Evolutionary conservation across 2,797 vertebrate species (phyloP).

Genomic region (Helarctos malayanus): DNA sequence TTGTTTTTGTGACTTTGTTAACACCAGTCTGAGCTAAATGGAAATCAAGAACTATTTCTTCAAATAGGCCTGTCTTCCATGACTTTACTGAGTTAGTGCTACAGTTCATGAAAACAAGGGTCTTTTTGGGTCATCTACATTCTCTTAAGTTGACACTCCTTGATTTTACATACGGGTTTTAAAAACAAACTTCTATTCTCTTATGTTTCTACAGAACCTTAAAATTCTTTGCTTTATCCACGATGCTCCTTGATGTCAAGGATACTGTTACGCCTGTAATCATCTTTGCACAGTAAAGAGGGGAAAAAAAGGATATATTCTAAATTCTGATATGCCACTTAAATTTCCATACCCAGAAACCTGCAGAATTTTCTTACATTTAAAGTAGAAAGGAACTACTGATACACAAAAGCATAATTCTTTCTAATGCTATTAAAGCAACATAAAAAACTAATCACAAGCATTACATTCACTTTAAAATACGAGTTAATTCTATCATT

Average conservation of each 20-base stretch:
- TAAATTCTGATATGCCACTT: constrained; percentile 22
- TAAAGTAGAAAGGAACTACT: constrained; percentile 43
- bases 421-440: constrained; percentile 40
- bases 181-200: constrained; percentile 49
- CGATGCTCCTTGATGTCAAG: constrained; percentile 13
- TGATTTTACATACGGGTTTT: not conserved
- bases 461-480: constrained; percentile 27
- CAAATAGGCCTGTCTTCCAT: not conserved
- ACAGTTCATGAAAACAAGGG: not conserved
- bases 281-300: not conserved
- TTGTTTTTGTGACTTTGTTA: constrained; percentile 38
- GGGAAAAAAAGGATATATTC: not conserved
- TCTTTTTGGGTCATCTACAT: not conserved
- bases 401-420: constrained; percentile 16
- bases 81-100: constrained; percentile 31
- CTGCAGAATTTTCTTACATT: constrained; percentile 36
- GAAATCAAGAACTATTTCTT: constrained; percentile 54
- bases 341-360: constrained; percentile 34
- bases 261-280: not conserved
- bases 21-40: constrained; percentile 45
- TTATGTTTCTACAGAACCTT: constrained; percentile 1
- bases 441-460: not conserved
- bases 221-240: constrained; percentile 39
- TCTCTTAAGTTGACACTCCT: not conserved
- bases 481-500: not conserved